These are phyloP conservation scores for Papilio machaon DNA, from an alignment of 1,140 invertebrate genomes.

Conservation along the genomic window DNA sequence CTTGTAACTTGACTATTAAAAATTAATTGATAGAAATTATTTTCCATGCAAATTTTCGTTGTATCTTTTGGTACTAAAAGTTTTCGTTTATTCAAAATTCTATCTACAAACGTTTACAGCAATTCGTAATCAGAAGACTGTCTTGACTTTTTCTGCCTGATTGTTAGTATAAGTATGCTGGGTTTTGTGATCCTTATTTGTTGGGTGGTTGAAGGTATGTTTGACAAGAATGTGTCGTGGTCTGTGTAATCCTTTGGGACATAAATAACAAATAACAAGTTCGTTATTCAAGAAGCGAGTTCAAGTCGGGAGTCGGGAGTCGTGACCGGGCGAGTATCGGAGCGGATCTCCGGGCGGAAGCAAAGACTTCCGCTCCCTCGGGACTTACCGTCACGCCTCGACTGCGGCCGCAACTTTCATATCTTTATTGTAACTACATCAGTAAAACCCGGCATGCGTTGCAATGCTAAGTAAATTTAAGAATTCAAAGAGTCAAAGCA, in stretches of 20 bases:
- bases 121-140: background rate
- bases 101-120: background rate
- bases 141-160: too few relatives aligned
- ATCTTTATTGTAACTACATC: background rate
- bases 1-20: too few relatives aligned
- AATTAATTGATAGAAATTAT: too few relatives aligned
- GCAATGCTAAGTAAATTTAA: background rate
- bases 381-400: constrained; percentile 53
- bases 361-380: constrained; percentile 62
- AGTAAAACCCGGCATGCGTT: background rate
- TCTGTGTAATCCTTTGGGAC: background rate
- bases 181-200: background rate
- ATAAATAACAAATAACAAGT: constrained; percentile 14
- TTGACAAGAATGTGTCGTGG: background rate
- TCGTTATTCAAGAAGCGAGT: constrained; percentile 21
- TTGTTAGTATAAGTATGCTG: background rate
- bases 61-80: background rate
- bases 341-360: constrained; percentile 61
- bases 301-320: constrained; percentile 37
- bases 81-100: too few relatives aligned
- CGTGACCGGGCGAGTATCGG: constrained; percentile 47
- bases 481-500: background rate
- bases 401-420: constrained; percentile 41
- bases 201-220: background rate
- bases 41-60: background rate